Conservation (phyloP, 2,888 invertebrate genomes). For the Galeopsomyia nigrocyanea region DNA sequence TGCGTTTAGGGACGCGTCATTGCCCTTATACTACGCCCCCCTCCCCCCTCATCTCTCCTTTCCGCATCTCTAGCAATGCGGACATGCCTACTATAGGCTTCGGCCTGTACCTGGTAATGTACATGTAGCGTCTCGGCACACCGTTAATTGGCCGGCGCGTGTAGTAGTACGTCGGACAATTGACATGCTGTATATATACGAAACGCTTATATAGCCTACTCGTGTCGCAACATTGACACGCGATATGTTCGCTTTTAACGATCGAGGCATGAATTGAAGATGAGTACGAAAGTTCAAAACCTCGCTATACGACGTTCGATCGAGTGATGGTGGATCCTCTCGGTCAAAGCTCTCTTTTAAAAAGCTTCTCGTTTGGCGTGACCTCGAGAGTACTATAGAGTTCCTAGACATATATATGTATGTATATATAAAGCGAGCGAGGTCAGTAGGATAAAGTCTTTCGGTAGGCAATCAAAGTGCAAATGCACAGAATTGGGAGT, state of each 20-base stretch:
- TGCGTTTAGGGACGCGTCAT: slow-evolving; percentile 35
- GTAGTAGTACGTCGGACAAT: slow-evolving; percentile 3
- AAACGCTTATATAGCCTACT: no score
- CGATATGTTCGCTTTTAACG: no score
- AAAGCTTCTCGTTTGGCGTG: no score
- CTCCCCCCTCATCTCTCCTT: neutral
- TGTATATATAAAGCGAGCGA: neutral
- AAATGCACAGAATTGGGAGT: slow-evolving; percentile 64
- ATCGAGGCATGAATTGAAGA: no score
- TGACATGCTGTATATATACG: slow-evolving; percentile 1
- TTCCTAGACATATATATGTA: slow-evolving; percentile 9
- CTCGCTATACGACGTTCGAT: no score
- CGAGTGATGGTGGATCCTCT: no score
- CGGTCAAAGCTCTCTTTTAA: no score
- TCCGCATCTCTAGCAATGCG: neutral
- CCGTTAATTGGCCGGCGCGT: slow-evolving; percentile 26
- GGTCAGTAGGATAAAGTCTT: no score
- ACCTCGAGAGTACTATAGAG: no score
- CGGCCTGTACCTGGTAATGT: neutral
- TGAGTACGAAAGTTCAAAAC: no score
- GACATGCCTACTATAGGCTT: neutral
- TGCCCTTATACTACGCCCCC: slow-evolving; percentile 1
- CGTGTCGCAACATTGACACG: no score
- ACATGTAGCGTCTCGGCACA: neutral
- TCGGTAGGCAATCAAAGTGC: slow-evolving; percentile 65